These are phyloP conservation scores for Caenorhabditis panamensis DNA, from an alignment of 2,888 invertebrate species.

Conservation along the genomic window DNA sequence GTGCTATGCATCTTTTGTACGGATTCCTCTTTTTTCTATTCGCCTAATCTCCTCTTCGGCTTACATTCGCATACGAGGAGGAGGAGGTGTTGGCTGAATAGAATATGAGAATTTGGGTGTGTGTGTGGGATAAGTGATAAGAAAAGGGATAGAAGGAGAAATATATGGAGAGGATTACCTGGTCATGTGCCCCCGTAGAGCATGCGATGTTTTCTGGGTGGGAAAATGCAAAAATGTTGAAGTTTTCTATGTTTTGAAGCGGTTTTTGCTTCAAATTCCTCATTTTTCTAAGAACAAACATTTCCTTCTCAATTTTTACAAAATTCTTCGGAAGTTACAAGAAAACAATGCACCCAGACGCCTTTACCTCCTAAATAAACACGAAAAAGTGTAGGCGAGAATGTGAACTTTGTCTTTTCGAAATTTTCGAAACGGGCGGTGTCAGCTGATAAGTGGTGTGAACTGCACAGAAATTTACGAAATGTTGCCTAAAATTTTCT, in stretches of 20 bases:
- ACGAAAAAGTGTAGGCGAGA: constrained; percentile 31
- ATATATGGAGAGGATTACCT: neutral
- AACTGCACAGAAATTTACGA: constrained; percentile 13
- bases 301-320: no score
- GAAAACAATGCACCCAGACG: neutral
- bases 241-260: no score
- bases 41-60: constrained; percentile 4
- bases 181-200: neutral
- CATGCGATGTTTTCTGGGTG: no score
- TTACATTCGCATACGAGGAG: neutral
- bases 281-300: no score
- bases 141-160: neutral
- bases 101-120: neutral
- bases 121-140: no score
- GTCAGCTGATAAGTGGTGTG: constrained; percentile 45
- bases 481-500: constrained; percentile 48
- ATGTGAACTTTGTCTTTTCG: constrained; percentile 40
- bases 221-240: no score
- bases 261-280: no score
- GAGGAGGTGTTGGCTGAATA: neutral
- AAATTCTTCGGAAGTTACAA: neutral
- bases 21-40: neutral
- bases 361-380: neutral
- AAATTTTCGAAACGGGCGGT: constrained; percentile 15
- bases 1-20: constrained; percentile 16